phyloP scores from a whole-genome alignment of 1,140 invertebrate genomes.

The Anoplolepis gracilipes region DNA sequence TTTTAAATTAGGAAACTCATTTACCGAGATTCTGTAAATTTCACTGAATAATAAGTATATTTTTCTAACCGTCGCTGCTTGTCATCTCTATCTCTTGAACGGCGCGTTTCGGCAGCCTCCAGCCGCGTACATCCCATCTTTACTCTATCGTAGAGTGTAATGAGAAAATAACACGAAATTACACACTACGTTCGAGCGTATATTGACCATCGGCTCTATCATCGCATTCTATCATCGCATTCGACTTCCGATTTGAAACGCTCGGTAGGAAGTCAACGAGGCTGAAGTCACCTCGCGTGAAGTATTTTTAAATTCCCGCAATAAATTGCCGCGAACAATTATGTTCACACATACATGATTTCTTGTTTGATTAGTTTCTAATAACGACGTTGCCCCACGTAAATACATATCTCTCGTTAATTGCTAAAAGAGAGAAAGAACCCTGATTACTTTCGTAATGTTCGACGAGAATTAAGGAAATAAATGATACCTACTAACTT shows the following conservation, averaged over 20 bases:
- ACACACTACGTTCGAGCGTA: slow-evolving; percentile 71
- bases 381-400: neutral
- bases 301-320: slow-evolving; percentile 14
- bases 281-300: neutral
- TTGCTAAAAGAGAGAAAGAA: neutral
- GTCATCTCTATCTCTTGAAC: slow-evolving; percentile 63
- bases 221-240: neutral
- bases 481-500: slow-evolving; percentile 33
- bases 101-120: slow-evolving; percentile 62
- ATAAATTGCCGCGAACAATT: too few species aligned
- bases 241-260: slow-evolving; percentile 50
- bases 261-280: slow-evolving; percentile 8
- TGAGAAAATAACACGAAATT: slow-evolving; percentile 79
- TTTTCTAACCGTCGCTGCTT: slow-evolving; percentile 37
- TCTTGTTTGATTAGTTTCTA: neutral
- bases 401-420: neutral
- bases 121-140: slow-evolving; percentile 47
- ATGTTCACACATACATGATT: too few species aligned
- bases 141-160: slow-evolving; percentile 61
- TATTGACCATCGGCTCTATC: slow-evolving; percentile 23
- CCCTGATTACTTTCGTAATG: neutral
- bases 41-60: slow-evolving; percentile 23
- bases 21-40: slow-evolving; percentile 6
- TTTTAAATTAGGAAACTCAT: neutral
- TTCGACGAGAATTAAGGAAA: neutral